A percentile compares a stretch with the other conserved stretches of the same genome.
Evolutionary conservation across 1,140 invertebrate species (phyloP).

Genomic region (Psilanteris sp.): DNA sequence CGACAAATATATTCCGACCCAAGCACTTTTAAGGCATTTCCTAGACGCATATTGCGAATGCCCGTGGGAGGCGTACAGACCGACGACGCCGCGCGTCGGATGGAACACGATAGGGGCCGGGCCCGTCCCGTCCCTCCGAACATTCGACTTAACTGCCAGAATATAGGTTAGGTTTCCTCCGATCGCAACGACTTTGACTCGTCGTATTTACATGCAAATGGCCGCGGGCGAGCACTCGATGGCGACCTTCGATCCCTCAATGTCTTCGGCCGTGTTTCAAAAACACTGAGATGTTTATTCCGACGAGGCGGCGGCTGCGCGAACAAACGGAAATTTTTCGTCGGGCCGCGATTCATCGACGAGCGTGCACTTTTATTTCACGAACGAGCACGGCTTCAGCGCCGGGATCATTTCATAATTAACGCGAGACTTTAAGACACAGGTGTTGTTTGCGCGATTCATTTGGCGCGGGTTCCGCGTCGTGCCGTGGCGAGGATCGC

Average conservation of each 20-base stretch:
- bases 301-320: too few relatives aligned
- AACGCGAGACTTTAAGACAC: too few relatives aligned
- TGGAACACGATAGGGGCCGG: slow-evolving; percentile 44
- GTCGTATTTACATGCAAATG: slow-evolving; percentile 73
- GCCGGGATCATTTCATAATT: too few relatives aligned
- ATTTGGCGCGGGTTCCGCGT: too few relatives aligned
- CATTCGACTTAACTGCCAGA: slow-evolving; percentile 69
- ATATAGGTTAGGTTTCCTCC: slow-evolving; percentile 68
- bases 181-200: slow-evolving; percentile 41
- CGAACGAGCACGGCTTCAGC: too few relatives aligned
- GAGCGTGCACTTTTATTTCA: too few relatives aligned
- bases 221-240: slow-evolving; percentile 42
- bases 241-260: slow-evolving; percentile 33
- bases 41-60: slow-evolving; percentile 34
- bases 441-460: too few relatives aligned
- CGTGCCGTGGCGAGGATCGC: too few relatives aligned
- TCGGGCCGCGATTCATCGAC: too few relatives aligned
- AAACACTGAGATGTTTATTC: slow-evolving; percentile 32
- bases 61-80: slow-evolving; percentile 40
- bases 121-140: slow-evolving; percentile 57
- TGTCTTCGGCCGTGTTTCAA: slow-evolving; percentile 19
- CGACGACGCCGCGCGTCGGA: slow-evolving; percentile 23
- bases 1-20: slow-evolving; percentile 44
- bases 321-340: too few relatives aligned
- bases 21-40: slow-evolving; percentile 51